Percentiles rank a stretch among this genome's conserved stretches.
Evolutionary conservation across 92 coral and sea anemone species (phyloP).

Genomic region (Blastomussa wellsi): DNA sequence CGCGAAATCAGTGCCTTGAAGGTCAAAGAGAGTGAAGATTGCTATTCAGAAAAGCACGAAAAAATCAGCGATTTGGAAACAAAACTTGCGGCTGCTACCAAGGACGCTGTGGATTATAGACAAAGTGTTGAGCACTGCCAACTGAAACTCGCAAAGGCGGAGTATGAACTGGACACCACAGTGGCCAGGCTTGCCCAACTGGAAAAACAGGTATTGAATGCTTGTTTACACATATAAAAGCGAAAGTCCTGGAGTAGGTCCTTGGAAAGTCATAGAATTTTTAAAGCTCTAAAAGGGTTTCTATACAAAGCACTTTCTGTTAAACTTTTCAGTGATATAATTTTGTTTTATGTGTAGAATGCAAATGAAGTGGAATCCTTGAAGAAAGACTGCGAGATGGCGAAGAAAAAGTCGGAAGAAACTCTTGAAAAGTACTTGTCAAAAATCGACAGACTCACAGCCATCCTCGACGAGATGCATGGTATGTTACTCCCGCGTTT

Average conservation of each 20-base stretch:
- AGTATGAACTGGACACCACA: conserved; percentile 20
- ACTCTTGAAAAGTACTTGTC: conserved; percentile 13
- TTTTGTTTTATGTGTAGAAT: no score
- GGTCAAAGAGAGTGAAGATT: conserved; percentile 32
- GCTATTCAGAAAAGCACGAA: not conserved
- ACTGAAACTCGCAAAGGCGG: conserved; percentile 17
- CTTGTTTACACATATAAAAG: not conserved
- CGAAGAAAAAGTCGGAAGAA: conserved; percentile 21
- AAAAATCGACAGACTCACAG: conserved; percentile 44
- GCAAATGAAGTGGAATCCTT: conserved; percentile 24
- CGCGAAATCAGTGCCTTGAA: conserved; percentile 32
- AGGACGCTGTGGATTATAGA: not conserved
- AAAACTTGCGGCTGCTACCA: not conserved
- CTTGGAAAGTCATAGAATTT: no score
- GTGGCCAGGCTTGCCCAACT: not conserved
- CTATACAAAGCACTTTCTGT: no score
- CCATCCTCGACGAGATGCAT: conserved; percentile 55
- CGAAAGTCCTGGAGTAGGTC: not conserved
- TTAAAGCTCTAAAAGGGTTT: no score
- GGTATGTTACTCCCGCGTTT: no score
- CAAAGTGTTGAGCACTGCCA: conserved; percentile 9
- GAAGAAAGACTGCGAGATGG: conserved; percentile 25
- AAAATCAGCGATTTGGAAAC: conserved; percentile 20
- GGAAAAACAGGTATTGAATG: conserved; percentile 21
- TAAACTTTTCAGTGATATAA: not conserved